Evolutionary conservation across 2,797 vertebrate genomes (phyloP), one percentile per base, ranked within the genome.

Genomic region (Tokudaia tokunoshimensis): DNA sequence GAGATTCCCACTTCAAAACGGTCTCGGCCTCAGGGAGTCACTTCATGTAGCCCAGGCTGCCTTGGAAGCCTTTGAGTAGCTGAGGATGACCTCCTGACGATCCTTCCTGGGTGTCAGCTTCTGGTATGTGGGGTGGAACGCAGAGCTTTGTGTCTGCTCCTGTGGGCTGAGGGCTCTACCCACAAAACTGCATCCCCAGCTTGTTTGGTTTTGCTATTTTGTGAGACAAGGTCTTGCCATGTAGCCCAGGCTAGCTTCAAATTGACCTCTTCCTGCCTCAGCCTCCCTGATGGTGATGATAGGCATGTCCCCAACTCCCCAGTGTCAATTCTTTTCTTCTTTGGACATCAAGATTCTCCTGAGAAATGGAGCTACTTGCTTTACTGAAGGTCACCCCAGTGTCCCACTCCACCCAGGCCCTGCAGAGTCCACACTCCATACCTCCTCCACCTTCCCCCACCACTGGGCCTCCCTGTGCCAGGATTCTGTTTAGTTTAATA

Each of bases 401-500:
- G 41, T 37, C 75, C 75, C 74, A 44, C 61, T 57, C 7, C 52
- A 11, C 34, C 41, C 19, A 65, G 44, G 9, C 29, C 57, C 72
- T 6, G 57, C 44, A 79, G 74, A 13, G 22, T 15, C 59, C 19
- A 7, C 3, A 9, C 19, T 41, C 22, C 47, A 4, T 29, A 22
- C 34, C 9, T 67, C 29, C 79, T 50, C 17, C 72, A 14, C 37
- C 41, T 22, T 8, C 41, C 12, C 52, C 22, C 76, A 20, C 59
- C 98, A 97, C 97, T 20, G 41, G 13, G 57, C 92, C 0, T 0
- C 94, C 96, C 97, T 14, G 61, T 94, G 97, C 97, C 97, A 94
- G 97, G 95, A 93, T 97, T 98, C 98, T 98, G 98, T 98, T 98
- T 98, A 98, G 98, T 97, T 98, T 98, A 97, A 97, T 98, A 98